Evolutionary conservation across 2,797 vertebrate species (phyloP).

Genomic region (Varecia variegata): DNA sequence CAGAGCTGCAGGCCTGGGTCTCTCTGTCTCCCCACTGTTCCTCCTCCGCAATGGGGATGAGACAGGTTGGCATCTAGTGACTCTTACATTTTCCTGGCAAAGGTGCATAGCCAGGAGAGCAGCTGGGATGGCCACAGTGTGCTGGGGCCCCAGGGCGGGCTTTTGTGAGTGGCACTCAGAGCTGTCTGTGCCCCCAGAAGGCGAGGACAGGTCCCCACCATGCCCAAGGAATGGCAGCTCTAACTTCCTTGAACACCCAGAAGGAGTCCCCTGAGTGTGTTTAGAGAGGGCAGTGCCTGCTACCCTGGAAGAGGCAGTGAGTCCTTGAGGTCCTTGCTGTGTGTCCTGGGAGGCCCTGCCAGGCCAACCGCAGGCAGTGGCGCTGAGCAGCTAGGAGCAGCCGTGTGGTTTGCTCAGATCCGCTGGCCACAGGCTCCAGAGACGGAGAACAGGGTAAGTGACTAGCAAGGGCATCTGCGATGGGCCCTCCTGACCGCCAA

Average conservation of each 20-base stretch:
- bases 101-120: rapidly evolving
- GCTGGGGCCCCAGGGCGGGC: background rate
- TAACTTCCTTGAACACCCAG: background rate
- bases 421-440: background rate
- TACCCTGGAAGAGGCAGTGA: background rate
- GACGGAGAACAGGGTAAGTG: background rate
- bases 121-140: background rate
- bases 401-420: background rate
- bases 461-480: background rate
- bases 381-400: background rate
- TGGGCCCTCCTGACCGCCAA: background rate
- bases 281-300: background rate
- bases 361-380: background rate
- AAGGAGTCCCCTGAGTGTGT: background rate
- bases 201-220: background rate
- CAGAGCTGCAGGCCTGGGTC: background rate
- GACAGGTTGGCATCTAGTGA: background rate
- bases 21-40: background rate
- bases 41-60: background rate
- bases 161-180: background rate
- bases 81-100: background rate
- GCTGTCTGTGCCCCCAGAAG: background rate
- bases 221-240: background rate
- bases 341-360: background rate
- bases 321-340: background rate